These are phyloP conservation scores for Pammene aurita DNA, from an alignment of 2,888 invertebrate genomes.

Conservation along the genomic window DNA sequence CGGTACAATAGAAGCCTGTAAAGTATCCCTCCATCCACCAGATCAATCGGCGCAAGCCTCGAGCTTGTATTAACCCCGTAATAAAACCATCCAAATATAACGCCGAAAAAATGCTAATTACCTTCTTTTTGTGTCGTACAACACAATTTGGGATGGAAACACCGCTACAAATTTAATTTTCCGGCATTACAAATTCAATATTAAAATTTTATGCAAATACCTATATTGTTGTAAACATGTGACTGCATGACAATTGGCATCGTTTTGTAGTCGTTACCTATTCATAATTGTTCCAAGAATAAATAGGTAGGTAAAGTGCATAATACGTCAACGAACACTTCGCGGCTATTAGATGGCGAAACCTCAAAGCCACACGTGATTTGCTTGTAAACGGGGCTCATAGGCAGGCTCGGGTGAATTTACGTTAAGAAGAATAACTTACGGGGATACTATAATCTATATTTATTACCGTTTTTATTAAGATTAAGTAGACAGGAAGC, in stretches of 20 bases:
- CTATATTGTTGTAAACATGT: slow-evolving; percentile 25
- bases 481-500: slow-evolving; percentile 7
- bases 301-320: slow-evolving; percentile 23
- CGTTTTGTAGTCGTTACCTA: slow-evolving; percentile 25
- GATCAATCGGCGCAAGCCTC: slow-evolving; percentile 19
- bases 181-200: slow-evolving; percentile 7
- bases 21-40: slow-evolving; percentile 9
- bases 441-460: background rate
- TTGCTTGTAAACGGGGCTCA: slow-evolving; percentile 28
- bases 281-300: slow-evolving; percentile 8
- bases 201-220: slow-evolving; percentile 28
- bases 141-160: slow-evolving; percentile 29
- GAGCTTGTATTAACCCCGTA: slow-evolving; percentile 15
- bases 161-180: slow-evolving; percentile 27
- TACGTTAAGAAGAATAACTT: slow-evolving; percentile 14
- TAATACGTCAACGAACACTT: slow-evolving; percentile 24
- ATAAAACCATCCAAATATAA: slow-evolving; percentile 18
- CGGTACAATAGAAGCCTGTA: slow-evolving; percentile 19
- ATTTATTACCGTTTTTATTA: slow-evolving; percentile 4
- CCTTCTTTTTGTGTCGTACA: slow-evolving; percentile 20
- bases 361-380: slow-evolving; percentile 33
- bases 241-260: slow-evolving; percentile 21
- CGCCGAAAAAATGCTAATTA: slow-evolving; percentile 23
- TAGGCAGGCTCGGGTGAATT: slow-evolving; percentile 8
- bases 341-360: slow-evolving; percentile 28